Evolutionary conservation across 2,797 vertebrate species (phyloP), one percentile per base, ranked within the genome.

Genomic region (Gouania willdenowi): DNA sequence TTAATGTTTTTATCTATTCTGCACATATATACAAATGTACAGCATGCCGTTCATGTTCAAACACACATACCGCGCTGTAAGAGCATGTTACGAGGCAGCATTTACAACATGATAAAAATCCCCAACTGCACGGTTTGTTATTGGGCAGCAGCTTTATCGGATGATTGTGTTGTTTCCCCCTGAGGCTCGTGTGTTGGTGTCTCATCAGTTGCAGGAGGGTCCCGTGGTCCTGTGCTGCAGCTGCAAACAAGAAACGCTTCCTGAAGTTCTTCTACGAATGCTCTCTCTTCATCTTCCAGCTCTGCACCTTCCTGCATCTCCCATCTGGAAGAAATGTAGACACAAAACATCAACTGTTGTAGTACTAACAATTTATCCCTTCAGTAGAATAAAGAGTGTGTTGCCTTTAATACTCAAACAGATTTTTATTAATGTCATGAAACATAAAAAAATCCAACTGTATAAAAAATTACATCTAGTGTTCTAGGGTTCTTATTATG

Each of bases 221-320:
- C 63, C 46, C 60, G 61, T 6, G 35, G 49, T 71, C 70, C 75
- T 2, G 22, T 38, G 35, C 47, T 58, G 53, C 78, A 67, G 59
- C 56, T 46, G 52, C 62, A 56, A 52, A 62, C 68, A 61, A 89
- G 89, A 79, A 83, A 91, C 7, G 81, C 63, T 73, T 66, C 87
- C 82, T 87, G 88, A 48, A 98, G 86, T 42, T 90, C 84, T 62
- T 92, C 84, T 56, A 93, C 75, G 79, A 94, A 89, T 33, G 49
- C 41, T 66, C 83, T 88, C 67, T 96, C 94, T 48, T 89, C 89
- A 3, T 92, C 91, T 71, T 92, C 89, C 56, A 98, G 84, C 67
- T 50, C 80, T 15, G 90, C 91, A 22, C 51, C 85, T 19, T 92
- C 88, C 76, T 85, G 93, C 90, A 94, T 91, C 82, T 98, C 96